A percentile compares a stretch with the other conserved stretches of the same genome.
Evolutionary conservation across 2,888 invertebrate genomes (phyloP).

Genomic region (Chymomyza caudatula): DNA sequence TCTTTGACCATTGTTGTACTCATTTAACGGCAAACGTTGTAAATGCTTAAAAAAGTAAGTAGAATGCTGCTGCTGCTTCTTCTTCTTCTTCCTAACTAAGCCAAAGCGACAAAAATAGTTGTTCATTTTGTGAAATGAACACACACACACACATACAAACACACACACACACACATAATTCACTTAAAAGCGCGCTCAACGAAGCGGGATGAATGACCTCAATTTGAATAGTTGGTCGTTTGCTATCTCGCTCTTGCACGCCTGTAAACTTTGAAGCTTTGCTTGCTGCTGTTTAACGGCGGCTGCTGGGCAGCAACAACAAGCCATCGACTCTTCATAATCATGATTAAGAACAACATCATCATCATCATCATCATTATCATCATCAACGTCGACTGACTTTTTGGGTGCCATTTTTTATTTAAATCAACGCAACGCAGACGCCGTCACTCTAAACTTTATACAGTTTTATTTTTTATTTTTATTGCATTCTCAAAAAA

Average conservation of each 20-base stretch:
- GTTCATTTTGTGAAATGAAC: slow-evolving; percentile 13
- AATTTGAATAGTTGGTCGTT: slow-evolving; percentile 67
- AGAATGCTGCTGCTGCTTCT: background rate
- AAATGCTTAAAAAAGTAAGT: background rate
- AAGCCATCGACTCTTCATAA: background rate
- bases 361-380: too few relatives aligned
- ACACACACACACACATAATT: slow-evolving; percentile 57
- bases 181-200: slow-evolving; percentile 73
- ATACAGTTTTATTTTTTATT: background rate
- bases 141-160: background rate
- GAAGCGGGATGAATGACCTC: slow-evolving; percentile 74
- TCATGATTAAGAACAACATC: background rate
- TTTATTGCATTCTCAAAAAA: slow-evolving; percentile 59
- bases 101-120: slow-evolving; percentile 43
- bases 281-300: background rate
- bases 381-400: slow-evolving; percentile 41
- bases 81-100: background rate
- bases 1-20: slow-evolving; percentile 3
- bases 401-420: slow-evolving; percentile 1
- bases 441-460: background rate
- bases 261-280: background rate
- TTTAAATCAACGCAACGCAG: background rate
- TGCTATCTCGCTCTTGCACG: background rate
- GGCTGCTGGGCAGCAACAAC: background rate
- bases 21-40: background rate